Evolutionary conservation across 1,140 invertebrate species (phyloP).

Genomic region (Drosophila willistoni): DNA sequence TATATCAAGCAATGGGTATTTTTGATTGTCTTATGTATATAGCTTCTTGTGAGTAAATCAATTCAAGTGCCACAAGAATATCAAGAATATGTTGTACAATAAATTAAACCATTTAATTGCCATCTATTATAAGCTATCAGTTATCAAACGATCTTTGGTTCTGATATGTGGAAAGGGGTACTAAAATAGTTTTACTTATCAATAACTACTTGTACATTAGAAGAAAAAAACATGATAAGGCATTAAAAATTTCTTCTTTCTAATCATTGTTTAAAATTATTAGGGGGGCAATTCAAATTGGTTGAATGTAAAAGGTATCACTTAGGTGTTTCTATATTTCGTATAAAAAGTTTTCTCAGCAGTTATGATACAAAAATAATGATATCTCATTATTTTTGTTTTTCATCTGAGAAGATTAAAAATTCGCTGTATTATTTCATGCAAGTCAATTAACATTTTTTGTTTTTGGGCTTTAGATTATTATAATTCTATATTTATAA

Average conservation of each 20-base stretch:
- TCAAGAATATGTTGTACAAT: neutral
- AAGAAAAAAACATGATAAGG: conserved; percentile 2
- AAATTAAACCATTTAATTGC: conserved; percentile 3
- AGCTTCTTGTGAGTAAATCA: neutral
- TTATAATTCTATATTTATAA: neutral
- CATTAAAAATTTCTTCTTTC: neutral
- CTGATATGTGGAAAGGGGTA: neutral
- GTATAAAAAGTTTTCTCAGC: too few relatives aligned
- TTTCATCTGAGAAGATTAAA: too few relatives aligned
- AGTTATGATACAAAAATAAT: too few relatives aligned
- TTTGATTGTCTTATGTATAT: neutral
- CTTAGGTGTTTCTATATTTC: too few relatives aligned
- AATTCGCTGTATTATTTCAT: too few relatives aligned
- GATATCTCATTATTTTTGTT: too few relatives aligned
- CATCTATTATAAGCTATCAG: neutral
- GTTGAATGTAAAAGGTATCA: too few relatives aligned
- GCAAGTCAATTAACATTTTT: neutral
- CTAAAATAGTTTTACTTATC: conserved; percentile 1
- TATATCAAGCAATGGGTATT: neutral
- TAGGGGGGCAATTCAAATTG: too few relatives aligned
- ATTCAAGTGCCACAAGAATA: neutral
- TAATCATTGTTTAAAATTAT: neutral
- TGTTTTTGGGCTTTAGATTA: neutral
- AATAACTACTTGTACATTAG: neutral
- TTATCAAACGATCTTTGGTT: neutral